Evolutionary conservation across 2,797 vertebrate species (phyloP), one percentile per base, ranked within the genome.

Genomic region (Diglossa cyanea): DNA sequence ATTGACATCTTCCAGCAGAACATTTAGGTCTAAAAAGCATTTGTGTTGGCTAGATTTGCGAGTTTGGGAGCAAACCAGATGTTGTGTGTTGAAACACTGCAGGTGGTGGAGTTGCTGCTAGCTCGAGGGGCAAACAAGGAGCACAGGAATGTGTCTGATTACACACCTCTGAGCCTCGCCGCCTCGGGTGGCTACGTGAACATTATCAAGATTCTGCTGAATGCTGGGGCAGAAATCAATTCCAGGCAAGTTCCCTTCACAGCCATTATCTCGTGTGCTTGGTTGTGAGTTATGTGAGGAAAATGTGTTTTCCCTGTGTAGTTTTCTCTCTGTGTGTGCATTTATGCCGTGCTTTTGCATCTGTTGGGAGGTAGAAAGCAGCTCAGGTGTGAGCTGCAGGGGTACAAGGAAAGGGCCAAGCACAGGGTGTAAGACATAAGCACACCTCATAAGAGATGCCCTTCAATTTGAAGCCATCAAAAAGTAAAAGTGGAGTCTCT

Each of bases 131-230:
- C 98, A 91, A 98, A 98, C 96, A 98, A 98, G 95, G 98, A 98
- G 75, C 98, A 98, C 97, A 98, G 98, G 91, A 98, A 98, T 88
- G 98, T 98, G 96, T 98, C 98, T n/a, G 98, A 98, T 95, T 98
- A 98, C 78, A 98, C 98, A 79, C 98, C 98, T 94, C 86, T 98
- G 70, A 98, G 98, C 93, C 97, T 98, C 31, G 98, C 98, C 20
- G 98, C 98, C 78, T 98, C 98, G 37, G 98, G 98, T 93, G 98
- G 98, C 96, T 98, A 98, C 40, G 98, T 98, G 93, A 98, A 98
- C 96, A 98, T 98, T 90, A 98, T 98, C 96, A 98, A 98, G 97
- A 98, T 98, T 74, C 89, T 98, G 86, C 95, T 98, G 74, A 98
- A 98, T 96, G 98, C 98, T 89, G 98, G 98, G 95, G 98, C 98